Conservation (phyloP, 2,113 vertebrate species). For the Chloropsis hardwickii region DNA sequence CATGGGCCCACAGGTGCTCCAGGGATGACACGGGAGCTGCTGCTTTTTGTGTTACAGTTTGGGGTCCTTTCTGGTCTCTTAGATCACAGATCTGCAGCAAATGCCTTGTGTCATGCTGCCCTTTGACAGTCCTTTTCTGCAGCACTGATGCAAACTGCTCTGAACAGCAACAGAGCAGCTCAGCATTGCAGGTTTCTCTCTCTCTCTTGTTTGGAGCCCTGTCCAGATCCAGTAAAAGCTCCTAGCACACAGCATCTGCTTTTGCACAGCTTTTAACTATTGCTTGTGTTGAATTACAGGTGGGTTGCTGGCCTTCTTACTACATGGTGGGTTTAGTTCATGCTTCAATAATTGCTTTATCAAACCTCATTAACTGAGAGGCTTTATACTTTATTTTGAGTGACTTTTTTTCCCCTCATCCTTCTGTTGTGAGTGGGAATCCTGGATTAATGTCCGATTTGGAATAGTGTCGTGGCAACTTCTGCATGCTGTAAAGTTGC, state of each 20-base stretch:
- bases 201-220: fast-evolving
- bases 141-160: neutral
- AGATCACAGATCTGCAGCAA: neutral
- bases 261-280: neutral
- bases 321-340: neutral
- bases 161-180: neutral
- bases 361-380: neutral
- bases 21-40: neutral
- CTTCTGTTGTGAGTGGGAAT: neutral
- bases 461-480: neutral
- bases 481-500: neutral
- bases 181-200: neutral
- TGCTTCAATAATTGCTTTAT: neutral
- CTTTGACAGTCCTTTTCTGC: neutral
- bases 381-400: neutral
- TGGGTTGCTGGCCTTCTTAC: neutral
- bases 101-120: neutral
- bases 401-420: fast-evolving
- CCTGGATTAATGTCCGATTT: neutral
- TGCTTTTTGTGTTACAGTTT: neutral
- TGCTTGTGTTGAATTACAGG: neutral
- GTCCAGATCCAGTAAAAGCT: neutral
- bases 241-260: neutral
- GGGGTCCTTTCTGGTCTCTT: neutral
- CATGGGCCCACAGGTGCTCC: neutral